phyloP scores from a whole-genome alignment of 2,888 invertebrate genomes.

The Protonemura montana region DNA sequence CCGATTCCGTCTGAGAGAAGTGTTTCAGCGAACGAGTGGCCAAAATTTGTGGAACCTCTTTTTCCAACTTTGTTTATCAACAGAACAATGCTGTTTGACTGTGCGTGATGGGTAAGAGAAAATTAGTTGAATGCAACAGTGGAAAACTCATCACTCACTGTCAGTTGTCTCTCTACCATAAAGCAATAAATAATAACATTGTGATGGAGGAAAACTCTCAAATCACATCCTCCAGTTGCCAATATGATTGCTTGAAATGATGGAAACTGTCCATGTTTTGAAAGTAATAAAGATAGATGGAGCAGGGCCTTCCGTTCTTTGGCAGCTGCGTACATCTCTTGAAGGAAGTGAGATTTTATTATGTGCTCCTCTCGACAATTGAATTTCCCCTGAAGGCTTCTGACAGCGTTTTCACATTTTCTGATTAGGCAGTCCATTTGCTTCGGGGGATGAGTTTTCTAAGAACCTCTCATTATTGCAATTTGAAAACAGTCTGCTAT shows the following conservation, averaged over 20 bases:
- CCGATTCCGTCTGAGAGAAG: too few species aligned
- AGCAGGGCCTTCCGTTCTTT: not conserved
- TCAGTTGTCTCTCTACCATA: not conserved
- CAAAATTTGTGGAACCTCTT: too few species aligned
- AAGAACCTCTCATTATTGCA: not conserved
- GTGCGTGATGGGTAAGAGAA: too few species aligned
- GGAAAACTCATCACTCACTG: not conserved
- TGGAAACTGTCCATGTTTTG: not conserved
- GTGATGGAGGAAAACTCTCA: not conserved
- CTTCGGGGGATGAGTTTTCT: not conserved
- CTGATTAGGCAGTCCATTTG: not conserved
- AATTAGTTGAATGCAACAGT: too few species aligned
- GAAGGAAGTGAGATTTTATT: not conserved
- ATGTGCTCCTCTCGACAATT: not conserved
- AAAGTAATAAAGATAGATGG: not conserved
- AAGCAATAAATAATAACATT: not conserved
- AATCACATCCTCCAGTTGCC: not conserved
- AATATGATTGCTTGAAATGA: not conserved
- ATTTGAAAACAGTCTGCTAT: not conserved
- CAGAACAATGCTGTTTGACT: too few species aligned
- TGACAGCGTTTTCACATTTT: not conserved
- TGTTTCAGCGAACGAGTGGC: too few species aligned
- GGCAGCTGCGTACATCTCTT: not conserved
- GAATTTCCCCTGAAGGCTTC: not conserved
- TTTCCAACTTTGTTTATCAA: too few species aligned